Percentiles rank a stretch among this genome's conserved stretches.
Conservation (phyloP, 2,888 invertebrate genomes). For the Chalcosyrphus nemorum region DNA sequence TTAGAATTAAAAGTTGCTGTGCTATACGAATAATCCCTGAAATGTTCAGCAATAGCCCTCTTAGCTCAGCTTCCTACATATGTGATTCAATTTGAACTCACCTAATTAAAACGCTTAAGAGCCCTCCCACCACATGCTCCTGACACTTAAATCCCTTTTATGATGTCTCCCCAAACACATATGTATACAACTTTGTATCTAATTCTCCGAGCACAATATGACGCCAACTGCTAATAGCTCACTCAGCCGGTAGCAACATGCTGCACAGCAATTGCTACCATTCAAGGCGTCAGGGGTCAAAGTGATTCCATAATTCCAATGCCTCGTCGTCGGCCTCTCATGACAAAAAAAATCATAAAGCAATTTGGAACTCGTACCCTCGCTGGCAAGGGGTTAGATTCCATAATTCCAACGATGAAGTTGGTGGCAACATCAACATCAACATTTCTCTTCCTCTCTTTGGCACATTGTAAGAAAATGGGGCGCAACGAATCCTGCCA, state of each 20-base stretch:
- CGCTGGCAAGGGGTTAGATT: conserved; percentile 60
- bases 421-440: conserved; percentile 57
- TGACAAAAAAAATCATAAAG: conserved; percentile 69
- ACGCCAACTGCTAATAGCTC: conserved; percentile 73
- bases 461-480: conserved; percentile 52
- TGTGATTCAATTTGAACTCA: neutral
- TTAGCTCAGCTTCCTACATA: neutral
- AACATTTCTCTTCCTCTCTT: conserved; percentile 4
- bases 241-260: conserved; percentile 64
- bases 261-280: conserved; percentile 55
- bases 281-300: conserved; percentile 70
- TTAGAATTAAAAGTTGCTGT: no score
- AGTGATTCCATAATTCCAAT: conserved; percentile 59
- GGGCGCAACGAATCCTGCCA: conserved; percentile 65
- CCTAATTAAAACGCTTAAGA: conserved; percentile 32
- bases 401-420: conserved; percentile 55
- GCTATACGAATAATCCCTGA: no score
- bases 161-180: neutral
- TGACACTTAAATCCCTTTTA: conserved; percentile 44
- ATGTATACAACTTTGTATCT: conserved; percentile 17
- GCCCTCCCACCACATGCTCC: conserved; percentile 10
- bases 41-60: neutral
- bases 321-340: conserved; percentile 35
- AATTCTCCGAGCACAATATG: conserved; percentile 68
- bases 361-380: conserved; percentile 61